Conservation (phyloP, 2,888 invertebrate species). For the Papilio gigon region DNA sequence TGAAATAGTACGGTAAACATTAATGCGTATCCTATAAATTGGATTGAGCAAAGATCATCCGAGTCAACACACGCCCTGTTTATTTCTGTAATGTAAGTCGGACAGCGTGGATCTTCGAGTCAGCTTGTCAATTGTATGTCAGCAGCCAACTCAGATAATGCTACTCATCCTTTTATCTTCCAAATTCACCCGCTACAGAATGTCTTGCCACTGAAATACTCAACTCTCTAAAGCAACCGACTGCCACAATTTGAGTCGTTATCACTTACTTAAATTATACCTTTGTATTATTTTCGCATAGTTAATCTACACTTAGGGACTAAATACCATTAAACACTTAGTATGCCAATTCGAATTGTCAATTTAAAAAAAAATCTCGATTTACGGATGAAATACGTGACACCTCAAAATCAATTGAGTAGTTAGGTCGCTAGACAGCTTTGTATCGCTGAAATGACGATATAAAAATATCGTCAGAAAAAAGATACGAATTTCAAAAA, state of each 20-base stretch:
- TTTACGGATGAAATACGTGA: no score
- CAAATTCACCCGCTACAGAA: conserved; percentile 50
- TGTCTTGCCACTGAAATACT: conserved; percentile 58
- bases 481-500: conserved; percentile 37
- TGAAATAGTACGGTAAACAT: conserved; percentile 6
- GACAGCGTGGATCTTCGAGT: conserved; percentile 55
- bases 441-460: conserved; percentile 48
- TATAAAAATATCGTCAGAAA: conserved; percentile 48
- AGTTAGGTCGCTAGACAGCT: no score
- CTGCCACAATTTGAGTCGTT: no score
- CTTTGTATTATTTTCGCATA: no score
- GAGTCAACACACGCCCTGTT: conserved; percentile 43
- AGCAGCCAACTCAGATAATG: conserved; percentile 61
- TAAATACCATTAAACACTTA: no score
- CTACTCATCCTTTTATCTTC: conserved; percentile 63
- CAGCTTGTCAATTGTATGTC: conserved; percentile 63
- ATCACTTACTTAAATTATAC: no score
- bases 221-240: conserved; percentile 58
- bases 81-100: conserved; percentile 53
- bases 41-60: conserved; percentile 30
- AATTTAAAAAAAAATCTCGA: no score
- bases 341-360: no score
- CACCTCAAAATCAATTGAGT: no score
- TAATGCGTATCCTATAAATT: conserved; percentile 28
- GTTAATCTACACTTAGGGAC: no score